Percentiles rank a stretch among this genome's conserved stretches.
These are phyloP conservation scores for Coturnix japonica DNA, from an alignment of 2,113 vertebrate species.

Conservation along the genomic window DNA sequence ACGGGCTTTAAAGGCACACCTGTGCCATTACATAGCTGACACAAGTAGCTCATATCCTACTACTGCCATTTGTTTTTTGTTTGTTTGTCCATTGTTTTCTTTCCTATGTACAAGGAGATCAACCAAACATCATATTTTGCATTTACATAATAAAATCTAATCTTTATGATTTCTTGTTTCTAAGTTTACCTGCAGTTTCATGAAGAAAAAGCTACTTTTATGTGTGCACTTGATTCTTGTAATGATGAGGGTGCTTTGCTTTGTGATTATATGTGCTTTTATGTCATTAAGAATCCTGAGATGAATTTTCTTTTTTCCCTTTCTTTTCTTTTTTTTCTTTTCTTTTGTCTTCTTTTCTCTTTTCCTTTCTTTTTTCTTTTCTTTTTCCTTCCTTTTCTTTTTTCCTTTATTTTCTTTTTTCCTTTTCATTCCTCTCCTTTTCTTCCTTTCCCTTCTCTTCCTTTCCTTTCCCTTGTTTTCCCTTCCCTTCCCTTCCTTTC, in stretches of 20 bases:
- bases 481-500: neutral
- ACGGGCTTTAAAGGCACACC: neutral
- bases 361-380: neutral
- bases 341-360: neutral
- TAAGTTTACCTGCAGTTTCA: neutral
- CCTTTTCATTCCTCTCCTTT: neutral
- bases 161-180: neutral
- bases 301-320: neutral
- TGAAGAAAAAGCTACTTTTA: neutral
- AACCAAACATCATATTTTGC: neutral
- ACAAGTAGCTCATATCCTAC: neutral
- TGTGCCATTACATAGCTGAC: neutral
- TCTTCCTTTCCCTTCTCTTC: no score
- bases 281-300: neutral
- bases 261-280: neutral
- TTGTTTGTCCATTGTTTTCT: neutral
- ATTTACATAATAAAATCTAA: neutral
- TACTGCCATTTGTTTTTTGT: neutral
- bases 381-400: neutral
- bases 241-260: neutral
- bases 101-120: neutral
- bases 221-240: neutral
- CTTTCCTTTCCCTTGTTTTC: no score
- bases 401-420: neutral
- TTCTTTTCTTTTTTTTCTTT: neutral